These are phyloP conservation scores for Martes martes DNA, from an alignment of 2,113 vertebrate species.

Conservation along the genomic window DNA sequence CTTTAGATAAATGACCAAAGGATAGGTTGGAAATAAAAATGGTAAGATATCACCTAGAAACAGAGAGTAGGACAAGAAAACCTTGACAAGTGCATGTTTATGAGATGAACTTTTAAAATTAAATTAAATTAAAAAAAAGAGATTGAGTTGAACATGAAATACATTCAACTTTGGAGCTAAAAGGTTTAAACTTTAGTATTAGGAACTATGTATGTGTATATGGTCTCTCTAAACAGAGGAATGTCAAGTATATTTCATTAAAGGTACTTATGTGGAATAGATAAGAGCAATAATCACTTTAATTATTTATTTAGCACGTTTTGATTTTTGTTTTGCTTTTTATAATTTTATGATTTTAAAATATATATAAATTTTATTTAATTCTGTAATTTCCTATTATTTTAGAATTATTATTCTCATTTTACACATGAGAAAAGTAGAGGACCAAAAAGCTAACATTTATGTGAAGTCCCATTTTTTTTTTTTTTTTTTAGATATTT, in stretches of 20 bases:
- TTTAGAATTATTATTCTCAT: not conserved
- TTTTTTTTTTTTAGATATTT: not conserved
- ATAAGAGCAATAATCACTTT: not conserved
- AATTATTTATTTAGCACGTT: not conserved
- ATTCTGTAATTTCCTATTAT: not conserved
- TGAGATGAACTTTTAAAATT: not conserved
- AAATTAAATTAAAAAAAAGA: too few species aligned
- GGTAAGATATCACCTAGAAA: not conserved
- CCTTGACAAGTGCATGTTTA: not conserved
- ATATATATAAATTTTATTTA: not conserved
- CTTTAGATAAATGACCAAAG: not conserved
- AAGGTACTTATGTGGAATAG: not conserved
- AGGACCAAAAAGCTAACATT: not conserved
- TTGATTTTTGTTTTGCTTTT: not conserved
- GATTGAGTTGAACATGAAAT: not conserved
- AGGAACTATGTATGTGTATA: not conserved
- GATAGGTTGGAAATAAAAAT: not conserved
- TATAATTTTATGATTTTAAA: not conserved
- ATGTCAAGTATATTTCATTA: not conserved
- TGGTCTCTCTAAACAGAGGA: not conserved
- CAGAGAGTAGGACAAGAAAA: not conserved
- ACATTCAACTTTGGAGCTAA: not conserved
- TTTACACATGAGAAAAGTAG: not conserved
- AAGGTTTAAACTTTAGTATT: not conserved
- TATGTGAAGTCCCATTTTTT: not conserved